These are phyloP conservation scores for Centrocercus urophasianus DNA, from an alignment of 2,113 vertebrate species.

Conservation along the genomic window DNA sequence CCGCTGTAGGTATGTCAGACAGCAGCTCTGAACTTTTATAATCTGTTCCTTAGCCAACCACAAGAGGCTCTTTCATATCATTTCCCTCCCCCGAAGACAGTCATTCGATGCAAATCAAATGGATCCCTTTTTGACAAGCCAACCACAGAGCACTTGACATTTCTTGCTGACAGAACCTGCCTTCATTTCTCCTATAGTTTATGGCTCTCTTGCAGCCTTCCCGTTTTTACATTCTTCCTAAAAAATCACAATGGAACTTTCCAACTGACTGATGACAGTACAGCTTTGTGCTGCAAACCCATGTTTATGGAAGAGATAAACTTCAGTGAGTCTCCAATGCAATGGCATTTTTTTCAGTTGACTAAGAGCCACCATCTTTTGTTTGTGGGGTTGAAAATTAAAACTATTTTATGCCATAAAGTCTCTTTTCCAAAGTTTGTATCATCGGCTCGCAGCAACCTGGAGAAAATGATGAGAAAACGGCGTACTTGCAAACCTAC, in stretches of 20 bases:
- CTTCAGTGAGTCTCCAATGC: background rate
- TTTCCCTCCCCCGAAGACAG: background rate
- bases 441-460: background rate
- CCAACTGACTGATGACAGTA: background rate
- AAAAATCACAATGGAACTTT: background rate
- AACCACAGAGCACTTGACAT: background rate
- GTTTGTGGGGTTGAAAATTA: background rate
- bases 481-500: background rate
- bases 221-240: background rate
- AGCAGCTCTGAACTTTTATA: background rate
- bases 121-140: background rate
- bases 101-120: background rate
- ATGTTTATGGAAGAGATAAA: background rate
- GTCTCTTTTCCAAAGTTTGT: background rate
- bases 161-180: background rate
- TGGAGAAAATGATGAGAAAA: background rate
- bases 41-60: background rate
- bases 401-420: background rate
- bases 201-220: background rate
- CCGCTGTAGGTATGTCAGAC: background rate
- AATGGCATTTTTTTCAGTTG: background rate
- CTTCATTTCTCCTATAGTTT: background rate
- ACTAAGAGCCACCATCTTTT: background rate
- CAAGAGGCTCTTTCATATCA: background rate
- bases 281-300: background rate